A percentile compares a stretch with the other conserved stretches of the same genome.
phyloP scores from a whole-genome alignment of 2,888 invertebrate species.

The Drepana falcataria region DNA sequence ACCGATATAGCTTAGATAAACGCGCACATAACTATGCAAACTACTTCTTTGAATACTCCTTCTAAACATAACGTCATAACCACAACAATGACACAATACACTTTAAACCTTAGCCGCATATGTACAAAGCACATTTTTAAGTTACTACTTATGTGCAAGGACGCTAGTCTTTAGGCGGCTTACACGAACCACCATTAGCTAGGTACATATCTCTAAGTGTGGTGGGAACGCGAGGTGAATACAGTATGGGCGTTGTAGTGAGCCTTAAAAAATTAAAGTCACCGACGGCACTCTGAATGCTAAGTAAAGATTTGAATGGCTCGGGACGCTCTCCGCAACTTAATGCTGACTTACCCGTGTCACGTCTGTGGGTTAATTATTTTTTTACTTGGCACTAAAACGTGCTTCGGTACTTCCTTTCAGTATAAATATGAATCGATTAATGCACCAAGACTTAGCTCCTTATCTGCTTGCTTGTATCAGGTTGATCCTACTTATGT shows the following conservation, averaged over 20 bases:
- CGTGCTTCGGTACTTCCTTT: slow-evolving; percentile 47
- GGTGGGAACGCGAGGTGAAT: slow-evolving; percentile 69
- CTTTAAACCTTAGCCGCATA: slow-evolving; percentile 35
- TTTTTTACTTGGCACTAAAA: slow-evolving; percentile 54
- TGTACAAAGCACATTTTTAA: slow-evolving; percentile 30
- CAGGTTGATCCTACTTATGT: too few relatives aligned
- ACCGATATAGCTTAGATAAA: slow-evolving; percentile 70
- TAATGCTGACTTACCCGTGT: slow-evolving; percentile 53
- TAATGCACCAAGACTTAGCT: slow-evolving; percentile 43
- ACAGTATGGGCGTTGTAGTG: slow-evolving; percentile 59
- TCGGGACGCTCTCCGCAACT: slow-evolving; percentile 49
- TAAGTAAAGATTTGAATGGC: slow-evolving; percentile 67
- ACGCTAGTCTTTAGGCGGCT: slow-evolving; percentile 25
- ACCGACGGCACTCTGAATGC: slow-evolving; percentile 62
- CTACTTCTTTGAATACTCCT: slow-evolving; percentile 40
- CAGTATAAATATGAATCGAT: slow-evolving; percentile 47
- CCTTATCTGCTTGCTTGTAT: too few relatives aligned
- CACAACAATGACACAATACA: slow-evolving; percentile 26
- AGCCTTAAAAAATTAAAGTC: slow-evolving; percentile 68
- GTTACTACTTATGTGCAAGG: slow-evolving; percentile 13
- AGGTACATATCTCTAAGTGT: slow-evolving; percentile 60
- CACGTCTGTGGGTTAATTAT: slow-evolving; percentile 44
- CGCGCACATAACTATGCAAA: slow-evolving; percentile 71
- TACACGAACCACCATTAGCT: slow-evolving; percentile 59
- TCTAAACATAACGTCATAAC: slow-evolving; percentile 23